phyloP scores from a whole-genome alignment of 2,888 invertebrate genomes.

The Salticus scenicus region DNA sequence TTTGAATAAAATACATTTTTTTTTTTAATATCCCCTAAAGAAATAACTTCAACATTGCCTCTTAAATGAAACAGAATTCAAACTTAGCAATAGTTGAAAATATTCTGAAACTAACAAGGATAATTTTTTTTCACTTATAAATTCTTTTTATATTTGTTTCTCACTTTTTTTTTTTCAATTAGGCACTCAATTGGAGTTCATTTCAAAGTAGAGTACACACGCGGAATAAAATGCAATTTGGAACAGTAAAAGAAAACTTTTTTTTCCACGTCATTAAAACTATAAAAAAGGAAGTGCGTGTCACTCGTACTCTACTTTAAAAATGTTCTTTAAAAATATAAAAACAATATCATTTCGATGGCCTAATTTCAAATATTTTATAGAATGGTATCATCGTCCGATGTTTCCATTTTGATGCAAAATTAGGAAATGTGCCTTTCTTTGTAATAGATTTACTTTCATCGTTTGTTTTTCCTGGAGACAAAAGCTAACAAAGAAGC shows the following conservation, averaged over 20 bases:
- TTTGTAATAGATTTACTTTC: constrained; percentile 22
- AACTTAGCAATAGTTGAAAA: constrained; percentile 18
- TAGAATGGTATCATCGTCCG: background rate
- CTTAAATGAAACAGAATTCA: constrained; percentile 18
- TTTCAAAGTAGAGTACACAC: constrained; percentile 59
- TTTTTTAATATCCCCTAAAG: constrained; percentile 32
- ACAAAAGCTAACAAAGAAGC: constrained; percentile 64
- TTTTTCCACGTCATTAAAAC: too few relatives aligned
- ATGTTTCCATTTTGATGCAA: constrained; percentile 26
- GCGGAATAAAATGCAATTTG: background rate
- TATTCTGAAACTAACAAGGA: constrained; percentile 40
- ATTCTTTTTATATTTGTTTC: constrained; percentile 58
- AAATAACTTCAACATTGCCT: constrained; percentile 41
- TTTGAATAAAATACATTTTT: constrained; percentile 49
- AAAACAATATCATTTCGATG: constrained; percentile 20
- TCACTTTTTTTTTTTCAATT: constrained; percentile 60
- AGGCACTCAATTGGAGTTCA: constrained; percentile 63
- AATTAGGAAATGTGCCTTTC: constrained; percentile 41
- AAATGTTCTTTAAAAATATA: constrained; percentile 49
- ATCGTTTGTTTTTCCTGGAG: constrained; percentile 41
- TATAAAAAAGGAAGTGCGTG: too few relatives aligned
- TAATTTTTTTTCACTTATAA: constrained; percentile 47
- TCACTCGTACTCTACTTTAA: constrained; percentile 54
- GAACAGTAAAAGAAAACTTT: background rate
- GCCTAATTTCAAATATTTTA: constrained; percentile 28